Evolutionary conservation across 2,113 vertebrate genomes (phyloP).

Genomic region (Nettapus auritus): DNA sequence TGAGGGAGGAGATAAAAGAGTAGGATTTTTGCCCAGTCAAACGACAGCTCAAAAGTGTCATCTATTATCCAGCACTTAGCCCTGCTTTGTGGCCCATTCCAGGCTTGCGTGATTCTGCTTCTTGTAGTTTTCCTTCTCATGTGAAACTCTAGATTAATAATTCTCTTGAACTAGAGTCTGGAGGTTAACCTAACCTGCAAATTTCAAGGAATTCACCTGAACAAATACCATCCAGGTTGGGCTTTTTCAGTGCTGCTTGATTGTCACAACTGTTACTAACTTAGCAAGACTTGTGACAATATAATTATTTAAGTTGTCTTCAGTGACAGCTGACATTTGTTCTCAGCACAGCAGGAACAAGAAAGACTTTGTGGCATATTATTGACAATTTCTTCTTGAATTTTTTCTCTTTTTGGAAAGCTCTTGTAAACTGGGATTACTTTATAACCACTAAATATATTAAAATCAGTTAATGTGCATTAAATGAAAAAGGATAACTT

Average conservation of each 20-base stretch:
- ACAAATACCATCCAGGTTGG: not conserved
- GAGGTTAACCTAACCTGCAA: not conserved
- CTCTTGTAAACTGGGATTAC: not conserved
- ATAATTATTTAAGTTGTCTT: not conserved
- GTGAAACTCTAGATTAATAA: not conserved
- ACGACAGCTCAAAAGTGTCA: not conserved
- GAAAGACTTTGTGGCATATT: not conserved
- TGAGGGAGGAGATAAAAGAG: not conserved
- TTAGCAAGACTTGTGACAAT: not conserved
- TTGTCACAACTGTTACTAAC: not conserved
- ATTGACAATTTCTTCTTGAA: not conserved
- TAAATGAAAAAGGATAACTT: not conserved
- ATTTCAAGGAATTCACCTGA: not conserved
- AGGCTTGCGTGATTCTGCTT: not conserved
- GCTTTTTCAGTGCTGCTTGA: not conserved
- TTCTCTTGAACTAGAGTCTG: not conserved
- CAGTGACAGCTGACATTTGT: not conserved
- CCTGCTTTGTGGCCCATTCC: accelerated
- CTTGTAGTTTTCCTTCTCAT: not conserved
- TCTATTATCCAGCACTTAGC: no score
- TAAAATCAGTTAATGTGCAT: not conserved
- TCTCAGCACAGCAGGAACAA: not conserved
- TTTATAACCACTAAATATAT: not conserved
- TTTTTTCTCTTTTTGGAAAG: not conserved
- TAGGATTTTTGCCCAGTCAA: not conserved